Evolutionary conservation across 2,113 vertebrate species (phyloP).

Genomic region (Oncorhynchus clarkii): DNA sequence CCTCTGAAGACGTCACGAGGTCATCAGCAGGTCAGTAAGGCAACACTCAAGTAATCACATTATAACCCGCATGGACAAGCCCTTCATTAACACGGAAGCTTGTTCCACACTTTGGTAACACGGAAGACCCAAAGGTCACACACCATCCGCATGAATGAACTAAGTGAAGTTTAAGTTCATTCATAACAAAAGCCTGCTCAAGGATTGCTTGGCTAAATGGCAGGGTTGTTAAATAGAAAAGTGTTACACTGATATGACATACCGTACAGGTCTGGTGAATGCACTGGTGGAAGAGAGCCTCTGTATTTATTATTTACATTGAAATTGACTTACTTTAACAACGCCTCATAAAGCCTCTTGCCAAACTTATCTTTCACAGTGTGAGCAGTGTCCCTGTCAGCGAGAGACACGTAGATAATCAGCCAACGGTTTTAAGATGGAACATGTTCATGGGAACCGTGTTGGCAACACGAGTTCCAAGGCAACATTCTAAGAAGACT

Average conservation of each 20-base stretch:
- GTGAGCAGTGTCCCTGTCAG: constrained; percentile 89
- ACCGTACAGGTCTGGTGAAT: neutral
- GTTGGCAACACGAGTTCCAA: too few relatives aligned
- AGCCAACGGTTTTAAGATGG: too few relatives aligned
- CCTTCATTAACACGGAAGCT: neutral
- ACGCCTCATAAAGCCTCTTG: constrained; percentile 89
- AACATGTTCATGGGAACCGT: too few relatives aligned
- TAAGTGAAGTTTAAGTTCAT: neutral
- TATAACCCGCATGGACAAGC: neutral
- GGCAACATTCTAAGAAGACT: too few relatives aligned
- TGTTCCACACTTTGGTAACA: neutral
- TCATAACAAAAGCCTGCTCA: neutral
- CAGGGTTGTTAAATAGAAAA: neutral
- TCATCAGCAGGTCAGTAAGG: neutral
- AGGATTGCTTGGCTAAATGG: neutral
- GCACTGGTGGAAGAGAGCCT: neutral
- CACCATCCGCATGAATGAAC: too few relatives aligned
- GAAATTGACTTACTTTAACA: constrained; percentile 80
- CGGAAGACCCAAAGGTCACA: constrained; percentile 16
- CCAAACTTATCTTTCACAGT: constrained; percentile 96
- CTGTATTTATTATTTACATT: too few relatives aligned
- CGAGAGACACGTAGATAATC: neutral
- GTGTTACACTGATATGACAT: neutral
- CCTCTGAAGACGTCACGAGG: constrained; percentile 72
- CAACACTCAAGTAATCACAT: constrained; percentile 10